Conservation (phyloP, 2,113 vertebrate genomes). For the Acrocephalus kingi region DNA sequence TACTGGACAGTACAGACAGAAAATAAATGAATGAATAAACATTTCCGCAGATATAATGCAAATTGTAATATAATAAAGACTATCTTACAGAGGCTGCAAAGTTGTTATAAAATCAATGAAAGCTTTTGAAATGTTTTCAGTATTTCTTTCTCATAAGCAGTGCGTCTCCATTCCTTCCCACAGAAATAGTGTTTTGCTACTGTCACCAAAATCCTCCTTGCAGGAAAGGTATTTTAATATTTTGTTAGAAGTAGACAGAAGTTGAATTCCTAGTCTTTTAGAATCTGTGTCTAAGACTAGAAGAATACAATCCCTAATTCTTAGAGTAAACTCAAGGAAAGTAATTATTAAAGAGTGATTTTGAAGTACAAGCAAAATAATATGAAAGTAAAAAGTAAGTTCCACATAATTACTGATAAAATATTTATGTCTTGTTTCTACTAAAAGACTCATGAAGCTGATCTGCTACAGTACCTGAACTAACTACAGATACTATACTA, state of each 20-base stretch:
- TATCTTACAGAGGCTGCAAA: conserved; percentile 12
- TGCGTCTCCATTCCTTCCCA: conserved; percentile 42
- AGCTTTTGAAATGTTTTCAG: conserved; percentile 52
- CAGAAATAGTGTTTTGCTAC: conserved; percentile 39
- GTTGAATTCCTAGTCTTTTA: conserved; percentile 18
- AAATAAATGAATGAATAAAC: neutral
- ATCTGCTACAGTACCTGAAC: neutral
- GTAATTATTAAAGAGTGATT: neutral
- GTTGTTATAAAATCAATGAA: conserved; percentile 58
- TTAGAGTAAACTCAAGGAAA: neutral
- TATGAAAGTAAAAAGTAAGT: neutral
- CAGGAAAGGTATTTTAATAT: conserved; percentile 36
- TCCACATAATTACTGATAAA: neutral
- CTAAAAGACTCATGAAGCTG: neutral
- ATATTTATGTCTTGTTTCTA: neutral
- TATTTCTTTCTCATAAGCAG: conserved; percentile 55
- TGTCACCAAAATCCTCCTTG: conserved; percentile 33
- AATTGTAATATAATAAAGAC: neutral
- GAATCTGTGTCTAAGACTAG: neutral
- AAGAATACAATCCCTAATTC: neutral
- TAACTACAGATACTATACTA: neutral
- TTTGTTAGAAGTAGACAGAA: conserved; percentile 27
- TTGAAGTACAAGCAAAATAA: neutral
- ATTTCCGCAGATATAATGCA: neutral
- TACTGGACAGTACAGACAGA: neutral